Conservation (phyloP, 2,888 invertebrate genomes). For the Stenurella melanura region DNA sequence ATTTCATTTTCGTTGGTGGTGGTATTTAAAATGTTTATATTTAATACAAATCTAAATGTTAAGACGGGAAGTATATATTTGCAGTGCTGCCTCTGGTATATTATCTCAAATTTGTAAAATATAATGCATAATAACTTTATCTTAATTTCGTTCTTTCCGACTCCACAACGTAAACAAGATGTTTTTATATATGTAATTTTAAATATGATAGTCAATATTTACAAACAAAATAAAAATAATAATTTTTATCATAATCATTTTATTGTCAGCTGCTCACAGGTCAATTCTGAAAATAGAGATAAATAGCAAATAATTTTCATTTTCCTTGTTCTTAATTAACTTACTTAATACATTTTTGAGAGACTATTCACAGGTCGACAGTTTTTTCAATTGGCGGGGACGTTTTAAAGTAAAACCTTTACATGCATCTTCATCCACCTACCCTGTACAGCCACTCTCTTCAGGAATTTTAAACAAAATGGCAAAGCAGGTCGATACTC, state of each 20-base stretch:
- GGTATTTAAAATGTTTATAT: no score
- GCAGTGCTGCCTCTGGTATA: background rate
- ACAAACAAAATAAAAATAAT: conserved; percentile 7
- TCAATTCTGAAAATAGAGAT: background rate
- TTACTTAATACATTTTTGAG: no score
- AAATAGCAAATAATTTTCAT: background rate
- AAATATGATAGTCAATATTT: background rate
- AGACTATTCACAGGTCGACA: no score
- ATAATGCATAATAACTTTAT: conserved; percentile 1
- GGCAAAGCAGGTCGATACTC: no score
- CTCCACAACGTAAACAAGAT: background rate
- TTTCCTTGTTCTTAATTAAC: no score
- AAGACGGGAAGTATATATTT: background rate
- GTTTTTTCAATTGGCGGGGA: no score
- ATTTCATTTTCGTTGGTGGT: no score
- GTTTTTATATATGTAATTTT: background rate
- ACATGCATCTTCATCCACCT: no score
- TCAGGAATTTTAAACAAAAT: no score
- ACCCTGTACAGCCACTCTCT: no score
- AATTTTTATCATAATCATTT: background rate
- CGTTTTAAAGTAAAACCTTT: no score
- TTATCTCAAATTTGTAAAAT: background rate
- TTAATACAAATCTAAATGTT: no score
- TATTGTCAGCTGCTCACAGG: background rate
- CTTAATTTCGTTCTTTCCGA: background rate